Evolutionary conservation across 1,140 invertebrate species (phyloP).

Genomic region (Pogonognathellus flavescens): DNA sequence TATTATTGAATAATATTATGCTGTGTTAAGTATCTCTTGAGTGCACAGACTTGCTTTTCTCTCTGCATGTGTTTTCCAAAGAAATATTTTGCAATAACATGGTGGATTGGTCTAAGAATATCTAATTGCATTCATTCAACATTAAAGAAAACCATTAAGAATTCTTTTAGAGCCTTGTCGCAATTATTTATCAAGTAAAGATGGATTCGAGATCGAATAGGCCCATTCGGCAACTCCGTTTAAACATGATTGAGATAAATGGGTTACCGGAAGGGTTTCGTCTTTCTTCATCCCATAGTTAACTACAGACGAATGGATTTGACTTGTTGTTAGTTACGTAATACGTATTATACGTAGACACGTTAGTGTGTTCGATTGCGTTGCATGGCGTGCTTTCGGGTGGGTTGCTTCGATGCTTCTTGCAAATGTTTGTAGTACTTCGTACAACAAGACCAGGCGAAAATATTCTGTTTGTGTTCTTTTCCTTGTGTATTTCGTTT

Average conservation of each 20-base stretch:
- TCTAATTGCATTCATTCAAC: conserved; percentile 7
- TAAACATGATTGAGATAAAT: conserved; percentile 46
- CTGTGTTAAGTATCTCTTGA: no score
- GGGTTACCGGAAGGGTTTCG: conserved; percentile 44
- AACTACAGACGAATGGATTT: conserved; percentile 19
- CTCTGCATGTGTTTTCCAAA: not conserved
- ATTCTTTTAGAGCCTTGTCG: conserved; percentile 17
- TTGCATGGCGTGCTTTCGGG: not conserved
- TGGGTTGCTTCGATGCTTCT: not conserved
- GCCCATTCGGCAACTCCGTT: not conserved
- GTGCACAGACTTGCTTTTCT: no score
- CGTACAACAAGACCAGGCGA: not conserved
- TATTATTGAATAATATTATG: no score
- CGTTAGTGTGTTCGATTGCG: no score
- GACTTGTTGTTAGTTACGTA: no score
- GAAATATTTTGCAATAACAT: not conserved
- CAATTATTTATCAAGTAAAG: conserved; percentile 44
- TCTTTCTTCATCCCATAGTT: conserved; percentile 25
- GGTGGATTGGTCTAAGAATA: not conserved
- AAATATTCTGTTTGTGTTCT: conserved; percentile 28
- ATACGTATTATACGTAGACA: no score
- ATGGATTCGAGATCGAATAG: conserved; percentile 29
- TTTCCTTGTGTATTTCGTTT: conserved; percentile 20
- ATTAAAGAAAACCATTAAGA: not conserved
- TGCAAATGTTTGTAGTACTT: not conserved